Percentiles rank a stretch among this genome's conserved stretches.
Evolutionary conservation across 2,888 invertebrate genomes (phyloP).

Genomic region (Cataglyphis rosenhaueri): DNA sequence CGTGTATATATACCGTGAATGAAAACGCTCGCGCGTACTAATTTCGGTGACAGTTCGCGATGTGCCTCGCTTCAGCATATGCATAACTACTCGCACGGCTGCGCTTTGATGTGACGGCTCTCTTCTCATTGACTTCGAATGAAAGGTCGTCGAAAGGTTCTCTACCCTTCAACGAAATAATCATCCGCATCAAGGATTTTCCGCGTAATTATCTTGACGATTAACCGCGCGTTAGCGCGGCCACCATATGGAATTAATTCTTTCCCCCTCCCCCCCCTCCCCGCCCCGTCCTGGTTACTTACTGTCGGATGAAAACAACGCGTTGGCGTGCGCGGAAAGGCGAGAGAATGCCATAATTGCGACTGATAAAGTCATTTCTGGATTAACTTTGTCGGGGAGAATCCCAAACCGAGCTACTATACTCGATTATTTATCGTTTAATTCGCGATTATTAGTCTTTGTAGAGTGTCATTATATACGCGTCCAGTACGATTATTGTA

Average conservation of each 20-base stretch:
- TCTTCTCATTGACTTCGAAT: slow-evolving; percentile 41
- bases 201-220: slow-evolving; percentile 48
- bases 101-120: slow-evolving; percentile 35
- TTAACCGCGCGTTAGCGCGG: slow-evolving; percentile 28
- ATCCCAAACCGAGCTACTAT: background rate
- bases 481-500: background rate
- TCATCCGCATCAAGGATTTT: slow-evolving; percentile 41
- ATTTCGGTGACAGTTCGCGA: slow-evolving; percentile 22
- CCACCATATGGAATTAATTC: slow-evolving; percentile 31
- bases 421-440: slow-evolving; percentile 36
- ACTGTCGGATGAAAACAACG: slow-evolving; percentile 27
- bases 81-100: slow-evolving; percentile 12
- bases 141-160: slow-evolving; percentile 20
- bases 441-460: slow-evolving; percentile 2
- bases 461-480: background rate
- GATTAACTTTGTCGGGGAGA: slow-evolving; percentile 1
- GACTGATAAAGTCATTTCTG: slow-evolving; percentile 36
- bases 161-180: slow-evolving; percentile 38
- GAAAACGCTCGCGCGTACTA: slow-evolving; percentile 9
- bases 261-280: background rate
- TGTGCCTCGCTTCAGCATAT: background rate
- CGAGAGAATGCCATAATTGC: slow-evolving; percentile 34
- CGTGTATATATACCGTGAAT: background rate
- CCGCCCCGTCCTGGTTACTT: background rate
- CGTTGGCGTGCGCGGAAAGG: slow-evolving; percentile 10